phyloP scores from a whole-genome alignment of 2,113 vertebrate genomes.

The Calidris pugnax region DNA sequence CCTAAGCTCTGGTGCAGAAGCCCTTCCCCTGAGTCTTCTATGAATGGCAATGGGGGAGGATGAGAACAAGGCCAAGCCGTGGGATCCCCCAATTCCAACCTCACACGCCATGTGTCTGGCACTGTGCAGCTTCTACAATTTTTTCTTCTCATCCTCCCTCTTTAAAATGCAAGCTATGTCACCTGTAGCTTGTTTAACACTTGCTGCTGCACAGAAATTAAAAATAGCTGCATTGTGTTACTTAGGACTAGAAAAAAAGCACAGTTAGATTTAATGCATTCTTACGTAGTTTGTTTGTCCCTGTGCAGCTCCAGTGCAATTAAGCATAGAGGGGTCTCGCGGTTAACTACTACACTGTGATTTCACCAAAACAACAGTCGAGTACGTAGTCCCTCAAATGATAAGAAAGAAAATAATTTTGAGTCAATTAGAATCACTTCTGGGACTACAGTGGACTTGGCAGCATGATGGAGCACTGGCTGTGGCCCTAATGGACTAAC shows the following conservation, averaged over 20 bases:
- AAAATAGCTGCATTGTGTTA: background rate
- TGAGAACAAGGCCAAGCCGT: background rate
- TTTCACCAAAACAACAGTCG: background rate
- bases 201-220: constrained; percentile 13
- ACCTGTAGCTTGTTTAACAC: background rate
- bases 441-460: background rate
- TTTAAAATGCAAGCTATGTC: background rate
- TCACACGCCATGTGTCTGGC: background rate
- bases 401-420: background rate
- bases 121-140: background rate
- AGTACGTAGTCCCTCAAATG: background rate
- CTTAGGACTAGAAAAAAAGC: background rate
- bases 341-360: background rate
- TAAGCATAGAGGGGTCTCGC: background rate
- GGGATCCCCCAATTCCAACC: background rate
- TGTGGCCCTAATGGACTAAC: background rate
- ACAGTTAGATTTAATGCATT: background rate
- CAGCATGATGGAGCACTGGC: background rate
- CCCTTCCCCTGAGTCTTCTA: background rate
- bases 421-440: background rate
- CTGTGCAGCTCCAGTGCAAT: background rate
- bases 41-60: background rate
- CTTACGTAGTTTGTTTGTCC: background rate
- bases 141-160: background rate
- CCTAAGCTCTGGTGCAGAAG: background rate